phyloP scores from a whole-genome alignment of 1,140 invertebrate species.

The Drosophila athabasca region DNA sequence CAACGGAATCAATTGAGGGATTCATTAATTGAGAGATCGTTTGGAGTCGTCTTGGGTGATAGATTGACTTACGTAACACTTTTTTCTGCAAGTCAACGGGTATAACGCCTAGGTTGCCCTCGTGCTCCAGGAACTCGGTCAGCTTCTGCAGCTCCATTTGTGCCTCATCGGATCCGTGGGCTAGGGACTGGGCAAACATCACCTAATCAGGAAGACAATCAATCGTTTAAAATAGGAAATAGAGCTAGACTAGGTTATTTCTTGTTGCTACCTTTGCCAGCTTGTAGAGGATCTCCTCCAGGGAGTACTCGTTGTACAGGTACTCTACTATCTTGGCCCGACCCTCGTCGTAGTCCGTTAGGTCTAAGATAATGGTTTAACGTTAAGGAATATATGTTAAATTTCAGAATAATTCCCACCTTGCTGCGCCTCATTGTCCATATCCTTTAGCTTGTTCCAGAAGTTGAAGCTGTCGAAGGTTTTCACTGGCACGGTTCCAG shows the following conservation, averaged over 20 bases:
- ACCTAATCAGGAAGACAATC: slow-evolving; percentile 78
- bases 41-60: no score
- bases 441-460: slow-evolving; percentile 72
- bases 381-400: background rate
- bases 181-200: slow-evolving; percentile 89
- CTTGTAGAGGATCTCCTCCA: slow-evolving; percentile 91
- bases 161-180: slow-evolving; percentile 87
- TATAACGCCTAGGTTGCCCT: slow-evolving; percentile 88
- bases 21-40: background rate
- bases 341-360: slow-evolving; percentile 84
- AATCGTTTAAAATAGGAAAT: background rate
- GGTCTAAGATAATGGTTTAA: slow-evolving; percentile 27
- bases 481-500: slow-evolving; percentile 38
- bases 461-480: slow-evolving; percentile 65
- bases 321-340: slow-evolving; percentile 87
- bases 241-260: no score
- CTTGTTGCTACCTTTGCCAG: slow-evolving; percentile 86
- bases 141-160: slow-evolving; percentile 88
- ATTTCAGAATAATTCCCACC: slow-evolving; percentile 16
- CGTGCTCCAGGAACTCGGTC: slow-evolving; percentile 88
- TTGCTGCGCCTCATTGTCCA: slow-evolving; percentile 63
- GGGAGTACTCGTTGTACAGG: slow-evolving; percentile 88
- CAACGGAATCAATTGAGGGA: background rate
- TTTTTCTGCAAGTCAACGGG: slow-evolving; percentile 89
- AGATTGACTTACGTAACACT: slow-evolving; percentile 86